Percentiles rank a stretch among this genome's conserved stretches.
Evolutionary conservation across 2,888 invertebrate genomes (phyloP).

Genomic region (Metalampra italica): DNA sequence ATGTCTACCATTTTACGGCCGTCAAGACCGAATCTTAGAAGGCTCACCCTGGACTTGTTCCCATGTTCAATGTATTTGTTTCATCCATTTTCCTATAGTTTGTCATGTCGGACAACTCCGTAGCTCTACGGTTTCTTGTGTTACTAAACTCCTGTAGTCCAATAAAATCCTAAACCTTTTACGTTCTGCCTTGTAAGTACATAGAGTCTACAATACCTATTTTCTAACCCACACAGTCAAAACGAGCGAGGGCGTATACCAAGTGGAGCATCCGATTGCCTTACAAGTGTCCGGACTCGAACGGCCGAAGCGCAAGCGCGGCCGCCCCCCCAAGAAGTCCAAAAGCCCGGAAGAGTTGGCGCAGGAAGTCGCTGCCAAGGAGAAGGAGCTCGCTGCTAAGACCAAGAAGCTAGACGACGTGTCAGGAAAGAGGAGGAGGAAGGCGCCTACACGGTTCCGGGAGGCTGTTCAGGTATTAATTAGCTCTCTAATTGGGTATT

Average conservation of each 20-base stretch:
- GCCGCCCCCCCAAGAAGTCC: conserved; percentile 82
- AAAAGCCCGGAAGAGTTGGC: conserved; percentile 56
- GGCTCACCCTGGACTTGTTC: no score
- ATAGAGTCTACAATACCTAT: no score
- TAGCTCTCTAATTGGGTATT: background rate
- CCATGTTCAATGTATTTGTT: no score
- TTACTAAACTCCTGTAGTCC: no score
- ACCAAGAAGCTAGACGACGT: conserved; percentile 59
- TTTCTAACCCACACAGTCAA: conserved; percentile 60
- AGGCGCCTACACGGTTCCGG: conserved; percentile 80
- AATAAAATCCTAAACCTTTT: no score
- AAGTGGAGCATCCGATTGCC: conserved; percentile 81
- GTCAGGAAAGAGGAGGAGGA: conserved; percentile 80
- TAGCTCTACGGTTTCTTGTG: no score
- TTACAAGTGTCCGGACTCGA: conserved; percentile 81
- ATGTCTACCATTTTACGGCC: no score
- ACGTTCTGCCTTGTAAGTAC: no score
- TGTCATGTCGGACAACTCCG: no score
- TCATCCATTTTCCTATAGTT: no score
- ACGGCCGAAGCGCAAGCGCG: conserved; percentile 83
- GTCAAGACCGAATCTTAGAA: no score
- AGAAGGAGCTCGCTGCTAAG: conserved; percentile 26
- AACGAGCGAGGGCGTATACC: conserved; percentile 80
- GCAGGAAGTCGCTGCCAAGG: conserved; percentile 35
- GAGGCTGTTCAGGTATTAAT: conserved; percentile 77